Percentiles rank a stretch among this genome's conserved stretches.
Evolutionary conservation across 2,888 invertebrate genomes (phyloP).

Genomic region (Schizotus pectinicornis): DNA sequence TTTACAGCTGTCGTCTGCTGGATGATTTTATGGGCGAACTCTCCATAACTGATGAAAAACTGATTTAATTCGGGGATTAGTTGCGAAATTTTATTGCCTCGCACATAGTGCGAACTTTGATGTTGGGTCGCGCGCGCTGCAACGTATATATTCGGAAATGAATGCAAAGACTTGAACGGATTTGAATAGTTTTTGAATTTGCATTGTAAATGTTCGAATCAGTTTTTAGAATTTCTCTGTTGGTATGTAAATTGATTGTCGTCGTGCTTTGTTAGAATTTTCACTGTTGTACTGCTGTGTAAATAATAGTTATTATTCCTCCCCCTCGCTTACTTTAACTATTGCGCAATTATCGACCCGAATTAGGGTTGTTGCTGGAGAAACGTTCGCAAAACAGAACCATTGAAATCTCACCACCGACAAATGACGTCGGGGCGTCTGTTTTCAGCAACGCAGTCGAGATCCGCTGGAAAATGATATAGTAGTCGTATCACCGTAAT

Average conservation of each 20-base stretch:
- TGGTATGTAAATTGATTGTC: slow-evolving; percentile 40
- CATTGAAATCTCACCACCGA: not conserved
- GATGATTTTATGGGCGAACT: not conserved
- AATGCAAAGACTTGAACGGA: slow-evolving; percentile 23
- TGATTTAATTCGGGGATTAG: slow-evolving; percentile 4
- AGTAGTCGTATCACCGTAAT: slow-evolving; percentile 39
- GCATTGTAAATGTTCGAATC: slow-evolving; percentile 42
- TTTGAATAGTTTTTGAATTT: slow-evolving; percentile 36
- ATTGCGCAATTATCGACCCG: slow-evolving; percentile 15
- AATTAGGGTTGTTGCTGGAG: slow-evolving; percentile 2
- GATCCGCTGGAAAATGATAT: slow-evolving; percentile 16
- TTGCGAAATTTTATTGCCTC: slow-evolving; percentile 1
- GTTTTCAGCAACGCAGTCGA: not conserved
- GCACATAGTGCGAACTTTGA: slow-evolving; percentile 1
- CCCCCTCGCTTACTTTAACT: slow-evolving; percentile 20
- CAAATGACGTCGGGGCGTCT: slow-evolving; percentile 6
- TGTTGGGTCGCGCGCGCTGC: slow-evolving; percentile 5
- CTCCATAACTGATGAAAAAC: not conserved
- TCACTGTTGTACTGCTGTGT: slow-evolving; percentile 31
- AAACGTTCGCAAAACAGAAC: not conserved
- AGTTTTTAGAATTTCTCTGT: slow-evolving; percentile 40
- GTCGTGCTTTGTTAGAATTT: slow-evolving; percentile 32
- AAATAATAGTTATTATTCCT: slow-evolving; percentile 31
- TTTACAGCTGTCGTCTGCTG: slow-evolving; percentile 20
- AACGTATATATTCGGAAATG: slow-evolving; percentile 22